Conservation (phyloP, 1,140 invertebrate species). For the Bombyx mori region ASM3026992v2 NC_085123.1:9320001-9320500, state of each 20-base stretch:
- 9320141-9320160: slow-evolving; percentile 11
- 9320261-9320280: slow-evolving; percentile 28
- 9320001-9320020: slow-evolving; percentile 70
- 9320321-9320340: too few relatives aligned
- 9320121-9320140: slow-evolving; percentile 1
- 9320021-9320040: slow-evolving; percentile 72
- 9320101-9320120: neutral
- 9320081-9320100: slow-evolving; percentile 54
- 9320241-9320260: slow-evolving; percentile 48
- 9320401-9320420: too few relatives aligned
- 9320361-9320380: too few relatives aligned
- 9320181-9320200: slow-evolving; percentile 8
- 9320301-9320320: too few relatives aligned
- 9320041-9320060: slow-evolving; percentile 69
- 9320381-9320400: too few relatives aligned
- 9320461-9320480: too few relatives aligned
- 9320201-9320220: slow-evolving; percentile 39
- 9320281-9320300: too few relatives aligned
- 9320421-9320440: too few relatives aligned
- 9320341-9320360: too few relatives aligned
- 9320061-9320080: slow-evolving; percentile 70
- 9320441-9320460: too few relatives aligned
- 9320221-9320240: slow-evolving; percentile 45
- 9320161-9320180: slow-evolving; percentile 7
- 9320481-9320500: too few relatives aligned